A percentile compares a stretch with the other conserved stretches of the same genome.
Evolutionary conservation across 2,797 vertebrate genomes (phyloP).

Genomic region (Zalophus californianus): DNA sequence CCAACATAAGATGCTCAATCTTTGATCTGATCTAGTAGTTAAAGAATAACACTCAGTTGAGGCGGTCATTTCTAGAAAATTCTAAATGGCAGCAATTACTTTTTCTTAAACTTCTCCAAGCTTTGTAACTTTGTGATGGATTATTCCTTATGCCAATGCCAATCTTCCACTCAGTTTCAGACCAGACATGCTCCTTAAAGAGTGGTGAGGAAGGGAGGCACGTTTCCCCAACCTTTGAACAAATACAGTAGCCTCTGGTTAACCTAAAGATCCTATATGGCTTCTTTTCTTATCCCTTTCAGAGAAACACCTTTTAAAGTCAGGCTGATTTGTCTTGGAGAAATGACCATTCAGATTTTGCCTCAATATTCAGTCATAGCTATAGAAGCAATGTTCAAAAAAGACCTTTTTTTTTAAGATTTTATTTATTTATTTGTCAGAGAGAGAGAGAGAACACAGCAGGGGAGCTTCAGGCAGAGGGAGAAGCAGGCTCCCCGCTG

Average conservation of each 20-base stretch:
- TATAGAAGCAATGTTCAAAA: not conserved
- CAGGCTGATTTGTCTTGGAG: not conserved
- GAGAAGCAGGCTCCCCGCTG: not conserved
- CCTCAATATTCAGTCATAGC: not conserved
- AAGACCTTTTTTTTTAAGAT: not conserved
- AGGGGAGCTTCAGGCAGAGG: not conserved
- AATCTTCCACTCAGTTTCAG: not conserved
- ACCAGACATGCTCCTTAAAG: not conserved
- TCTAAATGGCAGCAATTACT: not conserved
- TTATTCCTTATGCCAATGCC: not conserved
- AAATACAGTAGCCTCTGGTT: not conserved
- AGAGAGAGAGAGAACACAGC: not conserved
- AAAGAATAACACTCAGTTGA: constrained; percentile 36
- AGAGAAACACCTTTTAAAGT: not conserved
- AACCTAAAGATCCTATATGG: not conserved
- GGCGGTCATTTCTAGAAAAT: constrained; percentile 11
- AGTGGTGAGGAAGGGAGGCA: not conserved
- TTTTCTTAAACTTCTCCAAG: not conserved
- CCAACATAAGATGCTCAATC: not conserved
- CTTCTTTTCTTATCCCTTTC: not conserved
- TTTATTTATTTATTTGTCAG: no score
- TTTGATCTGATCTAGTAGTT: not conserved
- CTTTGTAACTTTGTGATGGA: not conserved
- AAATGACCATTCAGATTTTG: not conserved
- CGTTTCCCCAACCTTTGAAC: not conserved